A percentile compares a stretch with the other conserved stretches of the same genome.
Evolutionary conservation across 1,140 invertebrate species (phyloP).

Genomic region (Acromyrmex charruanus): DNA sequence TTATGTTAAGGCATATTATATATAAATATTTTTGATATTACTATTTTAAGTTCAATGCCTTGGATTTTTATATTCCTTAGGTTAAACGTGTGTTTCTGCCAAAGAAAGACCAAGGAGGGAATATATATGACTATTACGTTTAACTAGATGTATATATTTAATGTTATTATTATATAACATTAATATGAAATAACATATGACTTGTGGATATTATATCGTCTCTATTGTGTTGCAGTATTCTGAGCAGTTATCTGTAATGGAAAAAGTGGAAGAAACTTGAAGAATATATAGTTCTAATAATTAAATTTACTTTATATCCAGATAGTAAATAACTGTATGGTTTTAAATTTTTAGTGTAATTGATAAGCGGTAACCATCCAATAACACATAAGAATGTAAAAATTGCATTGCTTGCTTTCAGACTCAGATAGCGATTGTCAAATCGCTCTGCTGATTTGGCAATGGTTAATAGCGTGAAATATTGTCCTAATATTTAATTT

Average conservation of each 20-base stretch:
- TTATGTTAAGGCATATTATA: constrained; percentile 67
- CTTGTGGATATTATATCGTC: constrained; percentile 6
- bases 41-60: constrained; percentile 67
- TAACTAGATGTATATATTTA: constrained; percentile 13
- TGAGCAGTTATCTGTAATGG: constrained; percentile 21
- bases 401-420: constrained; percentile 63
- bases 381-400: constrained; percentile 21
- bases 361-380: constrained; percentile 24
- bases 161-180: constrained; percentile 33
- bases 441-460: constrained; percentile 54
- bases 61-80: constrained; percentile 34
- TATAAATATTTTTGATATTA: constrained; percentile 65
- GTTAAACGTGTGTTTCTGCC: constrained; percentile 1
- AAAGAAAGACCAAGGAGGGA: constrained; percentile 28
- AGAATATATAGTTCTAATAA: constrained; percentile 28
- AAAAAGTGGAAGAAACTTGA: constrained; percentile 38
- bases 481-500: constrained; percentile 59
- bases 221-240: constrained; percentile 36
- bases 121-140: constrained; percentile 24
- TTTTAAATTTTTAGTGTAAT: constrained; percentile 46
- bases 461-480: constrained; percentile 72
- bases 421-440: constrained; percentile 60
- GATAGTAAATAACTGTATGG: constrained; percentile 49
- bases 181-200: not conserved
- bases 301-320: constrained; percentile 50